Conservation (phyloP, 2,888 invertebrate species). For the Clitarchus hookeri region DNA sequence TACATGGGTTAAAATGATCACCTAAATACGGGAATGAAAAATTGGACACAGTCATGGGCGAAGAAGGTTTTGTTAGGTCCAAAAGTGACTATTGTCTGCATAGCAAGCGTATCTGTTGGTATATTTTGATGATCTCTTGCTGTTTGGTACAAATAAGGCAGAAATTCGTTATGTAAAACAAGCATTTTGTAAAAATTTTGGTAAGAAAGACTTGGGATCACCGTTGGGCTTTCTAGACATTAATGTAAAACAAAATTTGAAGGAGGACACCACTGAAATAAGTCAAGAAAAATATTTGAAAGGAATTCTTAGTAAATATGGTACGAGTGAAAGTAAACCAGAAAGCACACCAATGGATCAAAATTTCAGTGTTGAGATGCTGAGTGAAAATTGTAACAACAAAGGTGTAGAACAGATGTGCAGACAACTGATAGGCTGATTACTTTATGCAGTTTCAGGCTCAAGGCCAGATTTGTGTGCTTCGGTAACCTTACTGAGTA, state of each 20-base stretch:
- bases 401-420: neutral
- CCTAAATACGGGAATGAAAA: neutral
- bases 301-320: neutral
- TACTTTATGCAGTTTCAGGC: neutral
- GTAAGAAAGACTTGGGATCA: too few relatives aligned
- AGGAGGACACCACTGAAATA: neutral
- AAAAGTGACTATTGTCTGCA: neutral
- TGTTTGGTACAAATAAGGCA: neutral
- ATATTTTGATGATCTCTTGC: neutral
- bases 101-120: neutral
- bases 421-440: neutral
- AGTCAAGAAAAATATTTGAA: neutral
- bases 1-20: neutral
- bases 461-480: neutral
- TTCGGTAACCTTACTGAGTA: neutral
- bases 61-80: neutral
- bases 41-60: neutral
- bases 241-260: too few relatives aligned
- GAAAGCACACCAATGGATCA: neutral
- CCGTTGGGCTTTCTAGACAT: too few relatives aligned
- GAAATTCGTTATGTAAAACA: neutral
- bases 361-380: neutral
- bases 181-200: too few relatives aligned
- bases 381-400: neutral
- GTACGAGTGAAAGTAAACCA: neutral